Evolutionary conservation across 2,888 invertebrate species (phyloP).

Genomic region (Leptinotarsa juncta): DNA sequence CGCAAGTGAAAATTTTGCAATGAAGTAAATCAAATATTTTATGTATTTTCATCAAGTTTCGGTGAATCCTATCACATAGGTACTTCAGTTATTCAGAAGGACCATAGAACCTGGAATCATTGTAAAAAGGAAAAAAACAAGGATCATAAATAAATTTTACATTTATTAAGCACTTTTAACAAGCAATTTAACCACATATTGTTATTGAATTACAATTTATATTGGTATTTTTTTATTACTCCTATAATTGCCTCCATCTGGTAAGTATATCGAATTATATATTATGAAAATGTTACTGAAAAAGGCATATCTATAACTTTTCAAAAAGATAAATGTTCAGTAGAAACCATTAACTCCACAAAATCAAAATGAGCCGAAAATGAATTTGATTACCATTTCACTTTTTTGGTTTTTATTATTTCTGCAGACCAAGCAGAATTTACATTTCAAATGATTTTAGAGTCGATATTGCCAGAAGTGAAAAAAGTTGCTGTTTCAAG

Average conservation of each 20-base stretch:
- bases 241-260: constrained; percentile 45
- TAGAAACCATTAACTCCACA: constrained; percentile 27
- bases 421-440: constrained; percentile 33
- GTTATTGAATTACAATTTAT: constrained; percentile 55
- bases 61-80: no score
- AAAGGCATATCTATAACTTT: constrained; percentile 23
- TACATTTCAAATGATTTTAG: constrained; percentile 18
- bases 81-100: no score
- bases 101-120: no score
- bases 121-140: constrained; percentile 3
- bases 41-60: no score
- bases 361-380: constrained; percentile 18
- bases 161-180: constrained; percentile 62
- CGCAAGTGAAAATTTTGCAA: no score
- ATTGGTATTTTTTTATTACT: constrained; percentile 42
- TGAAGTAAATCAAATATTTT: no score
- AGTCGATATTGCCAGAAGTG: neutral
- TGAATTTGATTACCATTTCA: constrained; percentile 25
- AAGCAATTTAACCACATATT: constrained; percentile 59
- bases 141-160: constrained; percentile 59
- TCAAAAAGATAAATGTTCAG: constrained; percentile 4
- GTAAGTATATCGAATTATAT: constrained; percentile 39
- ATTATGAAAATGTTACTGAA: constrained; percentile 36
- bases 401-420: constrained; percentile 19
- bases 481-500: neutral